Conservation (phyloP, 2,113 vertebrate genomes). For the Myrmecobius fasciatus region DNA sequence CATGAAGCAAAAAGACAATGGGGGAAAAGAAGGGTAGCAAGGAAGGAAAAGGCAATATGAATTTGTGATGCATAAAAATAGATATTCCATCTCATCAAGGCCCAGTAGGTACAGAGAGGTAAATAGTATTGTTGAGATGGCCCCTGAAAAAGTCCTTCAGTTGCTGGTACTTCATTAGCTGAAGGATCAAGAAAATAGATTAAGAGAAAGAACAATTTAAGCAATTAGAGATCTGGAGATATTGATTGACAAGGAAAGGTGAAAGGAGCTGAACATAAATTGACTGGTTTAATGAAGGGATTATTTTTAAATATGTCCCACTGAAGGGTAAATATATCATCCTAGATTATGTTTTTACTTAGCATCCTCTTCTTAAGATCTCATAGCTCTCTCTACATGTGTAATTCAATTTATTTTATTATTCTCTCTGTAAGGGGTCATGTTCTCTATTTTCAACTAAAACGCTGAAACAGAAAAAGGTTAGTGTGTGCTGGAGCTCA, state of each 20-base stretch:
- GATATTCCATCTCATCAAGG: neutral
- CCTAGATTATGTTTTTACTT: conserved; percentile 7
- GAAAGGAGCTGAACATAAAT: conserved; percentile 6
- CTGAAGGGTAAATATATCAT: neutral
- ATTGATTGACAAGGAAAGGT: neutral
- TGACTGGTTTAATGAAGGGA: neutral
- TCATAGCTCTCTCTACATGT: neutral
- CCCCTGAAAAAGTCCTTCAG: neutral
- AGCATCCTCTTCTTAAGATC: neutral
- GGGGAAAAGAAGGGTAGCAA: too few species aligned
- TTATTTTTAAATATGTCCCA: conserved; percentile 14
- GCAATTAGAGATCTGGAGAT: neutral
- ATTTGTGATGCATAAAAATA: neutral
- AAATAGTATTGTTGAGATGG: neutral
- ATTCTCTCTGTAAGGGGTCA: neutral
- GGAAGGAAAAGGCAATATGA: neutral
- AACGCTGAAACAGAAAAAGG: neutral
- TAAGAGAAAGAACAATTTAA: neutral
- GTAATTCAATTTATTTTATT: neutral
- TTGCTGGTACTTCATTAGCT: neutral
- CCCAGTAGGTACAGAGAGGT: neutral
- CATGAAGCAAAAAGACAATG: conserved; percentile 1
- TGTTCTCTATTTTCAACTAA: neutral
- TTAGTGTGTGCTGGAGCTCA: neutral
- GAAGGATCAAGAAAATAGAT: neutral